Evolutionary conservation across 2,888 invertebrate genomes (phyloP), one percentile per base, ranked within the genome.

Genomic region (Unio delphinus): DNA sequence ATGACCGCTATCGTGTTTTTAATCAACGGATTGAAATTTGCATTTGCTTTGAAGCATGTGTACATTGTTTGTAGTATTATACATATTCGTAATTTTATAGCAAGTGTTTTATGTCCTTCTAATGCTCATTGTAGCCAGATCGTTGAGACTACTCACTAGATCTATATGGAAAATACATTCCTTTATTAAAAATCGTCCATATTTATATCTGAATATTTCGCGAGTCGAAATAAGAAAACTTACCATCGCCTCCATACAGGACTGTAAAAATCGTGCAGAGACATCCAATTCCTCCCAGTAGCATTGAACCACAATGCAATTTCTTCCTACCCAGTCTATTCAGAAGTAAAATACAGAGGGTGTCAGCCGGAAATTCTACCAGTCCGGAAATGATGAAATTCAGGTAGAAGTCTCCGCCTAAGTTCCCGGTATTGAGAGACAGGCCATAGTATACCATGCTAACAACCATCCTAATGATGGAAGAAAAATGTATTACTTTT

Each of bases 231-330:
- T 61, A 18, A 55, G 1, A 58, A 30, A 3, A 55, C 54, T 57
- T 70, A 83, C 86, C 76, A 61, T 80, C 67, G 2, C 76, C 78
- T 0, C 79, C 83, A 65, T 76, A 83, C 15, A 80, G 69, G 28
- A 83, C 80, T 0, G 84, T 81, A 64, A 85, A 84, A 26, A 95
- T 93, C 0, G 95, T 95, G 4, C 93, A 87, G 58, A 96, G 92
- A 70, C 85, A 86, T 8, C 83, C 81, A 11, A 83, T 65, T 23
- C 84, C 86, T 1, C 84, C 85, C 11, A 80, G 34, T 23, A 83
- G 65, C 84, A 84, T 83, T 20, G 73, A 70, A 4, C 64, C 65
- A 66, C 78, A 80, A 55, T 83, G 83, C 6, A 82, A 75, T 34
- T 75, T 71, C 65, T 83, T 83, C 34, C 86, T 69, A 7, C 85